Evolutionary conservation across 2,888 invertebrate species (phyloP).

Genomic region (Deladenus siricidicola): DNA sequence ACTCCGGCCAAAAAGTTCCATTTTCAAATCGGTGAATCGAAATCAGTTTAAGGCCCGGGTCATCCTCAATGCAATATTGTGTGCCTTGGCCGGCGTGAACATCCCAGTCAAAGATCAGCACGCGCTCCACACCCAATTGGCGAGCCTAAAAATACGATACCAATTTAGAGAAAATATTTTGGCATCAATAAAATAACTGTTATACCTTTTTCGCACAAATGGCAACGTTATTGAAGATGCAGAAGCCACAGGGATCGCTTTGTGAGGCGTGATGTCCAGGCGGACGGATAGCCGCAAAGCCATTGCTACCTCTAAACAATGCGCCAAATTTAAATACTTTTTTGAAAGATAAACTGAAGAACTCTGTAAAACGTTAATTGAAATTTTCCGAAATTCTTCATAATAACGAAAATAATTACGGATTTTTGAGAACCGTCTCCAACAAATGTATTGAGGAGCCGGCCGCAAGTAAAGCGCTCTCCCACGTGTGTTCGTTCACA

Average conservation of each 20-base stretch:
- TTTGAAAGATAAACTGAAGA: no score
- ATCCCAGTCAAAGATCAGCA: slow-evolving; percentile 91
- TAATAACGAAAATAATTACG: slow-evolving; percentile 11
- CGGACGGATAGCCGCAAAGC: slow-evolving; percentile 38
- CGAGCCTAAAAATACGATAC: slow-evolving; percentile 21
- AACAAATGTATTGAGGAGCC: slow-evolving; percentile 34
- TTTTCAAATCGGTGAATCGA: slow-evolving; percentile 92
- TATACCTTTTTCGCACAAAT: slow-evolving; percentile 27
- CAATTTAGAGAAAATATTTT: no score
- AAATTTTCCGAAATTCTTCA: no score
- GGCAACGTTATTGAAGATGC: slow-evolving; percentile 95
- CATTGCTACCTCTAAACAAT: slow-evolving; percentile 19
- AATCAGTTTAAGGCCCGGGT: slow-evolving; percentile 78
- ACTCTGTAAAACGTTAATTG: no score
- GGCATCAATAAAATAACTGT: no score
- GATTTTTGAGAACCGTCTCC: slow-evolving; percentile 16
- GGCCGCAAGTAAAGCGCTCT: slow-evolving; percentile 27
- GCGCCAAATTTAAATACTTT: not conserved
- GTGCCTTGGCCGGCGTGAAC: slow-evolving; percentile 42
- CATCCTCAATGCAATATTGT: slow-evolving; percentile 51
- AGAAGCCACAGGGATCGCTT: slow-evolving; percentile 71
- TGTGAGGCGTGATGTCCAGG: slow-evolving; percentile 72
- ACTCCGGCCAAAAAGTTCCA: slow-evolving; percentile 73
- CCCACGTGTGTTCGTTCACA: slow-evolving; percentile 38
- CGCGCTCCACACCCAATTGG: slow-evolving; percentile 56